phyloP scores from a whole-genome alignment of 2,797 vertebrate species.

The Sardinella longiceps region DNA sequence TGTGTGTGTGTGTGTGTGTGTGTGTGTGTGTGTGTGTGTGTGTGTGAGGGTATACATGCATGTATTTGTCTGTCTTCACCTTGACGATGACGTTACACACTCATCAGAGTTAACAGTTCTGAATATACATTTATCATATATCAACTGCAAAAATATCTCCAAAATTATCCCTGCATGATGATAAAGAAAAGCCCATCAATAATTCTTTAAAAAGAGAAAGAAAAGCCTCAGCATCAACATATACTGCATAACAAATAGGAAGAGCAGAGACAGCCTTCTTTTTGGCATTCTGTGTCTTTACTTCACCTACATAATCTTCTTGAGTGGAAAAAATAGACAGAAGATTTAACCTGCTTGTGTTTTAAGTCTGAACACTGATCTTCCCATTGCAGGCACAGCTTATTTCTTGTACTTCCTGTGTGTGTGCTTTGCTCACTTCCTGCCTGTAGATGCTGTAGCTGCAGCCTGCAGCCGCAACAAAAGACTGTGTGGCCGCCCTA shows the following conservation, averaged over 20 bases:
- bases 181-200: no score
- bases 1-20: no score
- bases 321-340: constrained; percentile 47
- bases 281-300: not conserved
- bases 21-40: no score
- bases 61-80: no score
- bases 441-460: constrained; percentile 62
- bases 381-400: constrained; percentile 52
- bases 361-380: constrained; percentile 41
- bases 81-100: no score
- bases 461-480: constrained; percentile 69
- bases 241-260: no score
- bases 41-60: no score
- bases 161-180: no score
- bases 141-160: no score
- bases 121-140: no score
- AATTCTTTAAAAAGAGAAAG: not conserved
- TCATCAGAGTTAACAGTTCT: no score
- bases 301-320: not conserved
- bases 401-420: constrained; percentile 68
- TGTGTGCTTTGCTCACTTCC: constrained; percentile 71
- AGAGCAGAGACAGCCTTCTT: not conserved
- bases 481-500: constrained; percentile 48
- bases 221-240: constrained; percentile 35
- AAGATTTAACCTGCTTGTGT: constrained; percentile 53